phyloP scores from a whole-genome alignment of 2,113 vertebrate genomes.

The Toxostoma redivivum region DNA sequence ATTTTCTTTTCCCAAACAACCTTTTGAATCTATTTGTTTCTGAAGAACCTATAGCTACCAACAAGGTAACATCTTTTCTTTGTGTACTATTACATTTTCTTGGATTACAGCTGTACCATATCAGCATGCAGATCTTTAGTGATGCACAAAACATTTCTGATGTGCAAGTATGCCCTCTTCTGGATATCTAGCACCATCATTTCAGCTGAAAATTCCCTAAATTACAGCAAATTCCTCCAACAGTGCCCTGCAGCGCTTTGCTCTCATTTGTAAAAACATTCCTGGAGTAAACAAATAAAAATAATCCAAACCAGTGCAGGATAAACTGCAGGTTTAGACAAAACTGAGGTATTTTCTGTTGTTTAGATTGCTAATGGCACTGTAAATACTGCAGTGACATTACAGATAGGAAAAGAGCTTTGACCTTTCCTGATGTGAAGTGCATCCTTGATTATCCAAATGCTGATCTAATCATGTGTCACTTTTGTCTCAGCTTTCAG shows the following conservation, averaged over 20 bases:
- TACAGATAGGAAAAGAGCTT: not conserved
- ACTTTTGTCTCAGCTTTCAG: not conserved
- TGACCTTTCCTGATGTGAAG: not conserved
- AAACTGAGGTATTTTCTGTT: not conserved
- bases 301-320: not conserved
- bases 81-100: conserved; percentile 5
- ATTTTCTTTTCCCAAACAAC: not conserved
- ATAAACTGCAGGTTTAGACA: not conserved
- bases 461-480: not conserved
- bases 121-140: not conserved
- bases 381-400: not conserved
- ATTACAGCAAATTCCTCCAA: not conserved
- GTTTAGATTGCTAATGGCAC: not conserved
- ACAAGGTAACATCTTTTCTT: not conserved
- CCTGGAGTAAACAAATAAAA: not conserved
- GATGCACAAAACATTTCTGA: not conserved
- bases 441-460: not conserved
- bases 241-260: not conserved
- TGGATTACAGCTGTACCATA: not conserved
- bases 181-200: conserved; percentile 9
- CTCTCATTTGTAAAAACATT: not conserved
- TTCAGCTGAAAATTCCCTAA: not conserved
- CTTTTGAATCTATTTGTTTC: conserved; percentile 1
- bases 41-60: conserved; percentile 2
- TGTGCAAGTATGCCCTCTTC: conserved; percentile 74